These are phyloP conservation scores for Triops cancriformis DNA, from an alignment of 1,140 invertebrate genomes.

Conservation along the genomic window DNA sequence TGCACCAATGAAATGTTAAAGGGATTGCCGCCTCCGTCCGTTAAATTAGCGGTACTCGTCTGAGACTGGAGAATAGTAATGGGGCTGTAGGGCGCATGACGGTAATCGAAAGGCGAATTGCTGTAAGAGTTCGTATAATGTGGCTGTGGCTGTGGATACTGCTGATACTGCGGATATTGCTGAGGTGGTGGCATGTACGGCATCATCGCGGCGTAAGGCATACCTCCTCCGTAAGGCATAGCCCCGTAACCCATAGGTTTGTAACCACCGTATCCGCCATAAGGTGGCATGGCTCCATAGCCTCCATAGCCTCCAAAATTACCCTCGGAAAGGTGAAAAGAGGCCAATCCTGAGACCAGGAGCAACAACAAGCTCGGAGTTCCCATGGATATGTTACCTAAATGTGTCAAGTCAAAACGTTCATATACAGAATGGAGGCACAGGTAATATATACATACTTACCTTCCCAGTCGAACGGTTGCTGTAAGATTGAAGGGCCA, in stretches of 20 bases:
- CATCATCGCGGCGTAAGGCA: neutral
- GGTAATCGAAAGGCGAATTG: neutral
- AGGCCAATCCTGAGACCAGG: neutral
- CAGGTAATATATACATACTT: too few species aligned
- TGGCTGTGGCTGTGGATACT: neutral
- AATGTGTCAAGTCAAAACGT: neutral
- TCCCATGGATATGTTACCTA: neutral
- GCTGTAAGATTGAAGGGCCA: neutral
- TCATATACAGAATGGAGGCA: neutral
- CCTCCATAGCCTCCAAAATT: neutral
- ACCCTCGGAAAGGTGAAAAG: neutral
- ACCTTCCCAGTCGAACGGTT: too few species aligned
- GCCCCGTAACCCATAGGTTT: neutral
- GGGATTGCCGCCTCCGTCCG: neutral
- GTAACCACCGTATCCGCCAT: neutral
- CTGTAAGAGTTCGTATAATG: neutral
- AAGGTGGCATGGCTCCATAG: neutral
- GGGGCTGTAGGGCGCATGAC: neutral
- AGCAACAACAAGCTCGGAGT: neutral
- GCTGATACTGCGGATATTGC: neutral
- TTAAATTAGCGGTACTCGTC: neutral
- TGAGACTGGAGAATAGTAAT: neutral
- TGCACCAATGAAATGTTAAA: neutral
- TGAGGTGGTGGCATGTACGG: neutral
- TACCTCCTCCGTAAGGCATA: neutral